Conservation (phyloP, 2,113 vertebrate genomes). For the Phylloscopus trochiloides region DNA sequence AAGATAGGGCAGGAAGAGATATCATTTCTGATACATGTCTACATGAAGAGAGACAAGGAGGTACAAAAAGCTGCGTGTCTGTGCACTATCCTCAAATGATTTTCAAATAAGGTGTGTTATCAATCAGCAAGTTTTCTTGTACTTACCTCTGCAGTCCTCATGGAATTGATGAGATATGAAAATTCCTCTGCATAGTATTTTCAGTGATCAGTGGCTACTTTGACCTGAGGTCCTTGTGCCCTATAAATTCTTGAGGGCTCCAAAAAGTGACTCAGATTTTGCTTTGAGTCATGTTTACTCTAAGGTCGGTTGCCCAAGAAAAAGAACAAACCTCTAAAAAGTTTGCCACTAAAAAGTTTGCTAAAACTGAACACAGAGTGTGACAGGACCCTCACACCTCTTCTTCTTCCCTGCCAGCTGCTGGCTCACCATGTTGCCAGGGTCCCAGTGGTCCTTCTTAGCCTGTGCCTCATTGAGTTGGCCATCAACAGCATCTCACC, state of each 20-base stretch:
- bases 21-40: neutral
- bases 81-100: neutral
- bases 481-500: rapidly evolving
- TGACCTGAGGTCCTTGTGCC: neutral
- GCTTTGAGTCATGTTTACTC: neutral
- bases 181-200: neutral
- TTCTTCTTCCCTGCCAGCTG: neutral
- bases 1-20: neutral
- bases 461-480: rapidly evolving
- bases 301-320: rapidly evolving
- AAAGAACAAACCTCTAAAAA: neutral
- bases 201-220: neutral
- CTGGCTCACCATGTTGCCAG: neutral
- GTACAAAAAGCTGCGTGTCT: neutral
- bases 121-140: neutral
- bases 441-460: neutral
- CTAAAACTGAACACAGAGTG: neutral
- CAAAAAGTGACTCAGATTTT: neutral
- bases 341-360: neutral
- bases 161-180: neutral
- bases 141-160: neutral
- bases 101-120: neutral
- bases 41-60: neutral
- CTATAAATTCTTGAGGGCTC: neutral
- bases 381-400: neutral